Conservation (phyloP, 2,113 vertebrate genomes). For the Tiliqua scincoides region DNA sequence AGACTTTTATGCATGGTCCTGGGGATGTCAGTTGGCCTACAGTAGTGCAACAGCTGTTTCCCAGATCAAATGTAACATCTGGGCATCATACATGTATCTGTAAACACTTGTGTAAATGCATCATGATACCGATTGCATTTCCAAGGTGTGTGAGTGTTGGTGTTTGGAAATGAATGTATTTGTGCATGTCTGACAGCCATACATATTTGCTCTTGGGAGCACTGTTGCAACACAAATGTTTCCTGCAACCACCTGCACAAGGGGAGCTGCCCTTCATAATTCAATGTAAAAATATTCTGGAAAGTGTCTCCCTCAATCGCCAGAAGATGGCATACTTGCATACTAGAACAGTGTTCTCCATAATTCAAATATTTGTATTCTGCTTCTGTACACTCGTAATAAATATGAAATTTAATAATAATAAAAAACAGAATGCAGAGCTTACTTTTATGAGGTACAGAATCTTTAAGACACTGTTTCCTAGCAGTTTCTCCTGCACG, state of each 20-base stretch:
- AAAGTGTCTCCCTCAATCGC: constrained; percentile 1
- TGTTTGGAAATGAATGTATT: too few relatives aligned
- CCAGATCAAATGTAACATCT: neutral
- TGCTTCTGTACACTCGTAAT: neutral
- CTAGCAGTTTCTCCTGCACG: constrained; percentile 30
- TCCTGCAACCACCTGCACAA: neutral
- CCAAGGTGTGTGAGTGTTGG: neutral
- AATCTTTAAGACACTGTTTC: constrained; percentile 48
- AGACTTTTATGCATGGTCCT: too few relatives aligned
- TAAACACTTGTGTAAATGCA: too few relatives aligned
- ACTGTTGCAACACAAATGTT: neutral
- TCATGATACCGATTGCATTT: neutral
- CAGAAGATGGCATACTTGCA: constrained; percentile 80
- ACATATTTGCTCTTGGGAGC: neutral
- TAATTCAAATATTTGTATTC: constrained; percentile 20
- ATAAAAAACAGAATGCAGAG: constrained; percentile 39
- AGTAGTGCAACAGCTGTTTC: neutral
- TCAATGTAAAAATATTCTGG: neutral
- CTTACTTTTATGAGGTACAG: constrained; percentile 46
- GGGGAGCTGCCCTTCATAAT: neutral
- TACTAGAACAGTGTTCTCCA: constrained; percentile 17
- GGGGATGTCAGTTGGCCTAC: too few relatives aligned
- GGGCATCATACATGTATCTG: neutral
- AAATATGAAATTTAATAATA: constrained; percentile 45
- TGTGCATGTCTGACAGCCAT: neutral